These are phyloP conservation scores for Psilanteris sp. DNA, from an alignment of 1,140 invertebrate species.

Conservation along the genomic window DNA sequence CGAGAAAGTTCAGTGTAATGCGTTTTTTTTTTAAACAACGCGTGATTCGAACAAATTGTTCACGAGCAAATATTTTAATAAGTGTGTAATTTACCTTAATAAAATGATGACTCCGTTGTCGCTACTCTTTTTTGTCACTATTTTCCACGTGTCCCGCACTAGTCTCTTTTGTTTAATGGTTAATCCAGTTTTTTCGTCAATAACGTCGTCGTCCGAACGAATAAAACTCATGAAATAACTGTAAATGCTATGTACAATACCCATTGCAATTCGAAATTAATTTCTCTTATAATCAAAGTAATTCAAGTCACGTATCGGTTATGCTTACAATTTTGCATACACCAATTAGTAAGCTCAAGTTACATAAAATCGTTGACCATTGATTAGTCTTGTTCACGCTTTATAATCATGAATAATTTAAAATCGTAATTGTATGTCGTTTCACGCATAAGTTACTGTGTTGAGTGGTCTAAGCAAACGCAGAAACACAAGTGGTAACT, in stretches of 20 bases:
- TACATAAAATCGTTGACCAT: slow-evolving; percentile 1
- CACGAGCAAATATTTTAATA: too few species aligned
- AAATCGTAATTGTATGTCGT: neutral
- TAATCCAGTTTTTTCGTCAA: slow-evolving; percentile 51
- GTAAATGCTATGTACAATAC: slow-evolving; percentile 7
- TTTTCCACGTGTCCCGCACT: slow-evolving; percentile 34
- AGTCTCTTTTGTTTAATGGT: slow-evolving; percentile 37
- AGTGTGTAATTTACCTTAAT: slow-evolving; percentile 42
- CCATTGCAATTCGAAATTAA: slow-evolving; percentile 16
- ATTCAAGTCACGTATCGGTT: too few species aligned
- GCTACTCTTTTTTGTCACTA: slow-evolving; percentile 16
- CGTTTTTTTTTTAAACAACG: too few species aligned
- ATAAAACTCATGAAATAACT: slow-evolving; percentile 11
- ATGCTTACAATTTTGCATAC: too few species aligned
- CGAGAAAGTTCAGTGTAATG: too few species aligned
- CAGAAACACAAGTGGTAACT: slow-evolving; percentile 22
- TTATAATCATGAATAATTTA: slow-evolving; percentile 10
- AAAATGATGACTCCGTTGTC: slow-evolving; percentile 46
- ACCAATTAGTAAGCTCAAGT: too few species aligned
- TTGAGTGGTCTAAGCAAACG: slow-evolving; percentile 16
- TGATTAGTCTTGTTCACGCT: slow-evolving; percentile 7
- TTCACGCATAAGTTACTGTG: neutral
- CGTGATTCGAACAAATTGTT: too few species aligned
- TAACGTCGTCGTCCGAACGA: slow-evolving; percentile 4
- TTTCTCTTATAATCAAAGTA: too few species aligned